Evolutionary conservation across 2,113 vertebrate species (phyloP).

Genomic region (Nibea coibor): DNA sequence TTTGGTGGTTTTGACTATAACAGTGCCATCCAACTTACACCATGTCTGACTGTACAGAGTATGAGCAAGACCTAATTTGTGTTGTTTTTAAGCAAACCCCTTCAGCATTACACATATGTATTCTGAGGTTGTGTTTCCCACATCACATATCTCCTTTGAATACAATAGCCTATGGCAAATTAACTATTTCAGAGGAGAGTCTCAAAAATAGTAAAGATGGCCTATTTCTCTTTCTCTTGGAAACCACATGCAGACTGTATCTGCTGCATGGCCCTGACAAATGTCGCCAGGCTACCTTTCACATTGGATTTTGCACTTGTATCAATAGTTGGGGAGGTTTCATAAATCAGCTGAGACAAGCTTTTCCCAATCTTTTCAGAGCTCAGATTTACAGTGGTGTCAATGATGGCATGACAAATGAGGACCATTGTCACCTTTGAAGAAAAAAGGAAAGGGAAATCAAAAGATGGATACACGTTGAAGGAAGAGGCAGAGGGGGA

Average conservation of each 20-base stretch:
- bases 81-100: constrained; percentile 3
- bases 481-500: background rate
- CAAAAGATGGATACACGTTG: constrained; percentile 45
- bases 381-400: constrained; percentile 58
- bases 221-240: constrained; percentile 40
- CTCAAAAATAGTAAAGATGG: constrained; percentile 26
- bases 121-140: constrained; percentile 8
- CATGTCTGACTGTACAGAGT: background rate
- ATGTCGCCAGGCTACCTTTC: constrained; percentile 56
- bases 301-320: constrained; percentile 59
- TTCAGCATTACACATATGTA: constrained; percentile 3
- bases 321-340: constrained; percentile 64
- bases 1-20: too few species aligned
- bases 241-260: constrained; percentile 40
- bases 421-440: constrained; percentile 58
- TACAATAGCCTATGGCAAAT: constrained; percentile 28
- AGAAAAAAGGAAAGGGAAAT: constrained; percentile 29
- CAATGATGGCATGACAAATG: constrained; percentile 64
- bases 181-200: constrained; percentile 33
- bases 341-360: constrained; percentile 71
- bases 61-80: background rate
- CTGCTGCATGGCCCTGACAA: constrained; percentile 58
- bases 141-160: constrained; percentile 21
- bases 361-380: constrained; percentile 45
- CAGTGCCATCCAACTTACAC: background rate